Percentiles rank a stretch among this genome's conserved stretches.
Evolutionary conservation across 2,797 vertebrate species (phyloP).

Genomic region (Natrix natrix): DNA sequence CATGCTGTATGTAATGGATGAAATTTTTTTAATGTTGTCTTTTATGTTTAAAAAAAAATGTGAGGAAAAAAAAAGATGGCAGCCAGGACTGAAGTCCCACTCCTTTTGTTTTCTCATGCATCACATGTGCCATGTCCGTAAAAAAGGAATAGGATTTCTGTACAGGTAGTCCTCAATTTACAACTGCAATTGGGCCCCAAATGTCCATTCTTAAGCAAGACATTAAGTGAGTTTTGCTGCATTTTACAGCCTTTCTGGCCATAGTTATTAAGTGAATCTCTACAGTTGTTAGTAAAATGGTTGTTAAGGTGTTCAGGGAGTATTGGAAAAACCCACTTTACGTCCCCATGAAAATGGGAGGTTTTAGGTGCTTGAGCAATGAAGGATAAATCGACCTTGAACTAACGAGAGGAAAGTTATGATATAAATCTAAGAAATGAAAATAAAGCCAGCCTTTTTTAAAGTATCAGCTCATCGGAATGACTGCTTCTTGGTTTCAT

Average conservation of each 20-base stretch:
- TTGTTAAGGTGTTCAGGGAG: not conserved
- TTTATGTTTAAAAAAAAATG: too few relatives aligned
- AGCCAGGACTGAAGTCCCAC: not conserved
- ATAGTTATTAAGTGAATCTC: not conserved
- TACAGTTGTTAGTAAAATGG: not conserved
- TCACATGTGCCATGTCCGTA: not conserved
- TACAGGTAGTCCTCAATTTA: not conserved
- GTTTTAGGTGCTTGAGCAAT: not conserved
- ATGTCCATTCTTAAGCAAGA: not conserved
- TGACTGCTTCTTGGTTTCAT: not conserved
- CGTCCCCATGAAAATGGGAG: not conserved
- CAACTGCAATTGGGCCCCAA: not conserved
- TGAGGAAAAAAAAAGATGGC: too few relatives aligned
- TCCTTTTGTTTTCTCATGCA: not conserved
- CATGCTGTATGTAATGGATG: too few relatives aligned
- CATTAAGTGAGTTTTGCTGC: not conserved
- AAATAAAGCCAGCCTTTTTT: not conserved
- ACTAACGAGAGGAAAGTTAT: not conserved
- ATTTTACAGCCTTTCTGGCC: not conserved
- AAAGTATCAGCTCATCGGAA: not conserved
- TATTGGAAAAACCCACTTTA: not conserved
- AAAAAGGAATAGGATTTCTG: not conserved
- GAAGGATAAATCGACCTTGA: not conserved
- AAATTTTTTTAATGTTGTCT: too few relatives aligned
- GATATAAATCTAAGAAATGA: not conserved